phyloP scores from a whole-genome alignment of 2,888 invertebrate genomes.

The Archaeoteleia sp. region DNA sequence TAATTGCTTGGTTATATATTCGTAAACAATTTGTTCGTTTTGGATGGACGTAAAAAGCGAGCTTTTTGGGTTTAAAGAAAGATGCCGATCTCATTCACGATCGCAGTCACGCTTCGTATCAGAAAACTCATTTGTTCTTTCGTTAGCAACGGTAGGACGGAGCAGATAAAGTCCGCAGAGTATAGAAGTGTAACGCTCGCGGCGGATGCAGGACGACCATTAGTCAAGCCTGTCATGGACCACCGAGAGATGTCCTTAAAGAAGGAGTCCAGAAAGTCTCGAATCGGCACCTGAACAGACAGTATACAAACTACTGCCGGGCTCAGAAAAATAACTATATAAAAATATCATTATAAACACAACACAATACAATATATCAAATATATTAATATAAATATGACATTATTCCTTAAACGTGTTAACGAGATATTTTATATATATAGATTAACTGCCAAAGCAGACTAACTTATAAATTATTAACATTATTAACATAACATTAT shows the following conservation, averaged over 20 bases:
- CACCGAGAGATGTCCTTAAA: conserved; percentile 50
- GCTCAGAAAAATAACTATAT: conserved; percentile 2
- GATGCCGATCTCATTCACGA: conserved; percentile 51
- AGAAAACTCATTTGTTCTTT: conserved; percentile 58
- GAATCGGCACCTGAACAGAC: conserved; percentile 7
- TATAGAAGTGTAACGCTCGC: conserved; percentile 59
- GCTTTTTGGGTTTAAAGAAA: conserved; percentile 22
- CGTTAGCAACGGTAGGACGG: conserved; percentile 54
- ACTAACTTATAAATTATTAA: no score
- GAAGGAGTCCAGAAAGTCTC: conserved; percentile 38
- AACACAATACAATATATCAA: no score
- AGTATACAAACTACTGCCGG: background rate
- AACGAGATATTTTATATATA: no score
- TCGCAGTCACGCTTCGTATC: conserved; percentile 54
- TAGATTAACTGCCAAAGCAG: no score
- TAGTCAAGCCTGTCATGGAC: conserved; percentile 61
- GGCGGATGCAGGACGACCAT: conserved; percentile 65
- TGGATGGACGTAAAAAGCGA: conserved; percentile 6
- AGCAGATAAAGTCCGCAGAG: conserved; percentile 48
- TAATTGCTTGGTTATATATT: no score
- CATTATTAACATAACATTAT: no score
- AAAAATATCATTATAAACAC: background rate
- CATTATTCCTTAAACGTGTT: no score
- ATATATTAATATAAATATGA: no score
- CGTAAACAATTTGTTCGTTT: no score